Conservation (phyloP, 2,797 vertebrate genomes). For the Enteromius thamalakanensis region DNA sequence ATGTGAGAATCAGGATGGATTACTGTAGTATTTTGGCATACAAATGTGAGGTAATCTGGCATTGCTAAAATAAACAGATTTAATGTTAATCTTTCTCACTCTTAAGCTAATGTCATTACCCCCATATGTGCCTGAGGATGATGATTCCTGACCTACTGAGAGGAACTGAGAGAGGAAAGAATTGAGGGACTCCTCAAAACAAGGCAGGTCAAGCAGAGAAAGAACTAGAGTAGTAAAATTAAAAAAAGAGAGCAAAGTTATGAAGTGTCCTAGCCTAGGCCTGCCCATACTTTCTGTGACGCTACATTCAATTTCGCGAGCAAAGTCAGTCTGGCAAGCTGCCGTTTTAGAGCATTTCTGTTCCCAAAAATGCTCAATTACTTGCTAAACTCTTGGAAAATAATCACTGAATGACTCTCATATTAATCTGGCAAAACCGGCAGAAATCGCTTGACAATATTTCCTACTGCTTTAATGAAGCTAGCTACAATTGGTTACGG, state of each 20-base stretch:
- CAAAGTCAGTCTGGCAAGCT: too few species aligned
- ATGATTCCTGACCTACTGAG: background rate
- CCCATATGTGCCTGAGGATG: background rate
- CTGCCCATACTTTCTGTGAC: too few species aligned
- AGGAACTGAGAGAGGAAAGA: constrained; percentile 7
- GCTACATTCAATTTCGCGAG: too few species aligned
- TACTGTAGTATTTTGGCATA: background rate
- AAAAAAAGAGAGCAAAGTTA: background rate
- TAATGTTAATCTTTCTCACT: background rate
- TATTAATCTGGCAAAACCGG: too few species aligned
- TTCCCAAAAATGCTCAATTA: too few species aligned
- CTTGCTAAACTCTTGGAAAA: too few species aligned
- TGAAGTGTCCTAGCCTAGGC: too few species aligned
- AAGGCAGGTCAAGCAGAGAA: background rate
- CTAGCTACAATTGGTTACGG: too few species aligned
- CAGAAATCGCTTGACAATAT: too few species aligned
- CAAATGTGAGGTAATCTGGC: constrained; percentile 8
- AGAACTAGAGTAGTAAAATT: background rate
- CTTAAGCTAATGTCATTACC: background rate
- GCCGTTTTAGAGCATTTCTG: too few species aligned
- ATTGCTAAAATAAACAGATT: constrained; percentile 12
- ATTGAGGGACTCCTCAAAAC: background rate
- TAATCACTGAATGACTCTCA: too few species aligned
- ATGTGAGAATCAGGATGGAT: constrained; percentile 1
- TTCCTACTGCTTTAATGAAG: too few species aligned